Base-by-base conservation (phyloP, 2,888 invertebrate genomes). In the Scaptomyza reducta region DNA sequence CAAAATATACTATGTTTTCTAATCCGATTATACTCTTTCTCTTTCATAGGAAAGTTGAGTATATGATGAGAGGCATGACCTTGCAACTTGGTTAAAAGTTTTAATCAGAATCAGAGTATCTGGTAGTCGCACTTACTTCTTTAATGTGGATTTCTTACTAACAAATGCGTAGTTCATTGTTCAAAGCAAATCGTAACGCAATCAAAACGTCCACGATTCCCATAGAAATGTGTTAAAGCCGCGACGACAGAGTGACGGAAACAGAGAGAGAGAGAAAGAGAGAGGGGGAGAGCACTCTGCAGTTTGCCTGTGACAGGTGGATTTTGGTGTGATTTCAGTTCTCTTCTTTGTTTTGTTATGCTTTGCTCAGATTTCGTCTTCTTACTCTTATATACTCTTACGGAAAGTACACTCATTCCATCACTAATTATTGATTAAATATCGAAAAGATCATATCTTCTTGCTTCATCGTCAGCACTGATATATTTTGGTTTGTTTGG, bases 261-360 rank as follows among this genome's bases (percentile, higher is more conserved):
- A 49, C n/a, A 25, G 14, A 25, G 40, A 13, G n/a, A 13, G 29
- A 13, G n/a, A 16, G 11, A 18, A 3, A 13, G 27, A 38, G 27
- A 38, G 35, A 35, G 13, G 6, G 33, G 14, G 29, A 50, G 31
- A 40, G 47, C 16, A 38, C 27, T 33, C 25, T 10, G 25, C 16
- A 57, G 22, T 53, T 42, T 16, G 51, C 13, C 31, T 47, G 57
- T 70, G 75, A 81, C 80, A 81, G 81, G 80, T 81, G 84, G 50
- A 74, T 78, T 76, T 55, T 41, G 44, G 57, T 63, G 35, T 66
- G 61, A 45, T 59, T 58, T 64, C 51, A 67, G 59, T 51, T 54
- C 66, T 75, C 58, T 64, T 42, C 53, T 50, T 53, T 51, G 27
- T 41, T 47, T 22, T 56, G 42, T 22, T 22, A 22, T 22, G 45